Evolutionary conservation across 2,113 vertebrate species (phyloP).

Genomic region (Psephotus haematonotus): DNA sequence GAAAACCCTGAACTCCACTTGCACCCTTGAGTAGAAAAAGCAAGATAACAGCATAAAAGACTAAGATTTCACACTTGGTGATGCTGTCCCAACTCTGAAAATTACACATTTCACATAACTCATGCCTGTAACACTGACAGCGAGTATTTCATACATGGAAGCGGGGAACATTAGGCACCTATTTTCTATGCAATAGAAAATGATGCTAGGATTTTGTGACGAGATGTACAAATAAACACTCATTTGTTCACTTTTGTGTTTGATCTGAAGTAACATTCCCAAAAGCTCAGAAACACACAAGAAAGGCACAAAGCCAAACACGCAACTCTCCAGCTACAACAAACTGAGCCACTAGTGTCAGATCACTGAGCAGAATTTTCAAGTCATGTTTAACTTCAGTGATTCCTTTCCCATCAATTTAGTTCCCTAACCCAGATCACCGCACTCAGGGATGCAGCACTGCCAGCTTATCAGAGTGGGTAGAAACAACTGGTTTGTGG

Average conservation of each 20-base stretch:
- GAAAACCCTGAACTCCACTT: not conserved
- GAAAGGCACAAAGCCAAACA: not conserved
- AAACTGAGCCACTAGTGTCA: not conserved
- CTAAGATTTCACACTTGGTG: not conserved
- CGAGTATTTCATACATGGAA: not conserved
- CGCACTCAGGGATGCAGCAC: not conserved
- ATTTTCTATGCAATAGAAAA: not conserved
- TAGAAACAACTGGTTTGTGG: not conserved
- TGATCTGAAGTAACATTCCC: not conserved
- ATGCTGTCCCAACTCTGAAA: not conserved
- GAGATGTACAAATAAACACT: not conserved
- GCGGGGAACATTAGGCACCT: not conserved
- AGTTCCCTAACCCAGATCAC: not conserved
- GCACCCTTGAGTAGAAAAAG: not conserved
- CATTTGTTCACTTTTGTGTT: not conserved
- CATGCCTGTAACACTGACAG: not conserved
- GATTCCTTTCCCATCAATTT: not conserved
- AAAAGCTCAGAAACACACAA: not conserved
- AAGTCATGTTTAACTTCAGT: not conserved
- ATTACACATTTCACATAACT: not conserved
- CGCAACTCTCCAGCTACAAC: not conserved
- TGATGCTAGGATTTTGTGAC: rapidly evolving
- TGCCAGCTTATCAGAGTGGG: rapidly evolving
- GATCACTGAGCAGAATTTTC: not conserved
- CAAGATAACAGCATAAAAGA: not conserved